Conservation (phyloP, 2,888 invertebrate species). For the Adelphocoris suturalis region DNA sequence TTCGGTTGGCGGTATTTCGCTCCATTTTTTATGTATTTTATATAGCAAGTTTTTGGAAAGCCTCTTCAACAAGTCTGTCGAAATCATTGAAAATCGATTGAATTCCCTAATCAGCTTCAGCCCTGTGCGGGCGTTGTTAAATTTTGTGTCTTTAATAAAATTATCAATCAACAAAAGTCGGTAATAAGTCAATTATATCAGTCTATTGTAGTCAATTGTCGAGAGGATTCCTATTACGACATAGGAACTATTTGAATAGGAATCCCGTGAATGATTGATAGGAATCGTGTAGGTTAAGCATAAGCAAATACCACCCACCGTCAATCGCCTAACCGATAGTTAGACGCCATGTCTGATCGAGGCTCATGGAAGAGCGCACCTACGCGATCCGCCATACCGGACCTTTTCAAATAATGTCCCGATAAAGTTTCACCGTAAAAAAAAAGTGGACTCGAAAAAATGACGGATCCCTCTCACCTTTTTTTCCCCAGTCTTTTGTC, state of each 20-base stretch:
- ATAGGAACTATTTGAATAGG: background rate
- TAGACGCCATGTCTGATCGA: conserved; percentile 41
- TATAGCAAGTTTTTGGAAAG: too few species aligned
- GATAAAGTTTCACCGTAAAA: conserved; percentile 23
- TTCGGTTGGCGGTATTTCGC: too few species aligned
- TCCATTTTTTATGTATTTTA: too few species aligned
- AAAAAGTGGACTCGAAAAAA: background rate
- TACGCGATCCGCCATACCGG: conserved; percentile 39
- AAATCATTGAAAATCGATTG: too few species aligned
- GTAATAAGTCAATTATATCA: too few species aligned
- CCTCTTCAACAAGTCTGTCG: too few species aligned
- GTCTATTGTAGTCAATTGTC: too few species aligned
- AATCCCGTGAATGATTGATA: background rate
- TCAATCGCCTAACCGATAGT: conserved; percentile 24
- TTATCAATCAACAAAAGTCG: too few species aligned
- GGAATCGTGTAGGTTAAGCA: background rate
- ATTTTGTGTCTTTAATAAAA: too few species aligned
- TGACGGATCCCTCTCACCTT: conserved; percentile 41
- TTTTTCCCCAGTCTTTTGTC: conserved; percentile 51
- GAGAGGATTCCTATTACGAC: too few species aligned
- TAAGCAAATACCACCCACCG: conserved; percentile 39
- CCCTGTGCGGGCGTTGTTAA: too few species aligned
- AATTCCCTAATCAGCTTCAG: too few species aligned
- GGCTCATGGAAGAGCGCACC: background rate
- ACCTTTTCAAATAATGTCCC: conserved; percentile 39